These are phyloP conservation scores for Pteropus alecto DNA, from an alignment of 2,113 vertebrate species.

Conservation along the genomic window DNA sequence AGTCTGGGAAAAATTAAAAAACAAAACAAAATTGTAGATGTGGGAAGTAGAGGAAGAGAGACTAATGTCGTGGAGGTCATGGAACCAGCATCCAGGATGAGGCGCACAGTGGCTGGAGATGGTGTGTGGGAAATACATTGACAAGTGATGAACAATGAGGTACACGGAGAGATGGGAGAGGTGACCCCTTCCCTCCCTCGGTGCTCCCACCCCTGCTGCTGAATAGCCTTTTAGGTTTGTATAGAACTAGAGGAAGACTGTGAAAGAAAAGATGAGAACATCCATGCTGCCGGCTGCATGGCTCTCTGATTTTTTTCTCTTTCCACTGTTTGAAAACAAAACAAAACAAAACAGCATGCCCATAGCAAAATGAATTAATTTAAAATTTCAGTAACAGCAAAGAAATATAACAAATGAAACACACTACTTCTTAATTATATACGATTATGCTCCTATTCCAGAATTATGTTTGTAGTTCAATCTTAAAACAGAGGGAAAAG, in stretches of 20 bases:
- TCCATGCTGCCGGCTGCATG: slow-evolving; percentile 41
- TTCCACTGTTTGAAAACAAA: slow-evolving; percentile 64
- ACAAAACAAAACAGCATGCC: slow-evolving; percentile 53
- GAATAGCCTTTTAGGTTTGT: slow-evolving; percentile 75
- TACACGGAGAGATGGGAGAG: slow-evolving; percentile 58
- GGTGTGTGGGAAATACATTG: slow-evolving; percentile 78
- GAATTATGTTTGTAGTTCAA: slow-evolving; percentile 32
- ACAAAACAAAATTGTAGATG: slow-evolving; percentile 44
- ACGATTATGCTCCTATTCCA: slow-evolving; percentile 35
- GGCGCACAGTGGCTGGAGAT: slow-evolving; percentile 60
- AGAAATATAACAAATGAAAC: slow-evolving; percentile 60
- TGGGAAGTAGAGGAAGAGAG: slow-evolving; percentile 19
- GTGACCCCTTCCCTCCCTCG: slow-evolving; percentile 55
- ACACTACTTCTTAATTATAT: slow-evolving; percentile 35
- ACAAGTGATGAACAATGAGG: slow-evolving; percentile 80
- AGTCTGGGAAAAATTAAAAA: slow-evolving; percentile 57
- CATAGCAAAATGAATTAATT: slow-evolving; percentile 53
- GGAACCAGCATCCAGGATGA: background rate
- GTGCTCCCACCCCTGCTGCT: slow-evolving; percentile 48
- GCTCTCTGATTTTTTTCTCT: background rate
- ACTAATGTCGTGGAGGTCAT: slow-evolving; percentile 45
- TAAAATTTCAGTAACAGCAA: slow-evolving; percentile 54
- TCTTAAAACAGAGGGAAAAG: slow-evolving; percentile 17
- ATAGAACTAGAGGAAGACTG: slow-evolving; percentile 65
- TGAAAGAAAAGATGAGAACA: slow-evolving; percentile 68